A percentile compares a stretch with the other conserved stretches of the same genome.
Conservation (phyloP, 1,140 invertebrate genomes). For the Frieseomelitta varia region DNA sequence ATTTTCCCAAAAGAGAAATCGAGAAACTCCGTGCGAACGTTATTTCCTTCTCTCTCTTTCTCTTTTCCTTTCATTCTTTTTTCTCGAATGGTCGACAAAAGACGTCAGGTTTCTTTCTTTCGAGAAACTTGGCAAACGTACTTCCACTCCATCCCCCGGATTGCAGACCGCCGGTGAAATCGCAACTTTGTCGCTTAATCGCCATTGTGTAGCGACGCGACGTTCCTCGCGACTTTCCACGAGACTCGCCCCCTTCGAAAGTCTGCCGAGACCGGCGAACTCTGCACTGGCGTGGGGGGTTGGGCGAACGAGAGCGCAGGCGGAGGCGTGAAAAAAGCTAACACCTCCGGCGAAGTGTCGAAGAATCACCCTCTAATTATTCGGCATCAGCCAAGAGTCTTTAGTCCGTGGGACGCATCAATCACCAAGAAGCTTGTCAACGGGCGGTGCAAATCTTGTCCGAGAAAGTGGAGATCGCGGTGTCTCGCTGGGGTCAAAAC, state of each 20-base stretch:
- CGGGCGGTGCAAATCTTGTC: conserved; percentile 61
- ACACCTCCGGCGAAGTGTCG: conserved; percentile 72
- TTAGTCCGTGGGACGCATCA: conserved; percentile 70
- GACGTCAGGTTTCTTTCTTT: neutral
- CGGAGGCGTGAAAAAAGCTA: conserved; percentile 61
- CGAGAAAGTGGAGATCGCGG: conserved; percentile 34
- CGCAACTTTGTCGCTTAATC: conserved; percentile 43
- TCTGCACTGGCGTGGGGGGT: too few species aligned
- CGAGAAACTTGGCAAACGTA: neutral
- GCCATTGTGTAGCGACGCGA: conserved; percentile 39
- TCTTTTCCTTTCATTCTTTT: too few species aligned
- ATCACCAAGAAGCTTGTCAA: conserved; percentile 64
- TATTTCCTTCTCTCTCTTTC: too few species aligned
- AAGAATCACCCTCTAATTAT: conserved; percentile 69
- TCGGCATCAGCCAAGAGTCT: conserved; percentile 70
- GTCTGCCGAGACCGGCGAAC: neutral
- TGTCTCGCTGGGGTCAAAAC: conserved; percentile 58
- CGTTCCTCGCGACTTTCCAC: conserved; percentile 12
- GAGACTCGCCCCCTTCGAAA: neutral
- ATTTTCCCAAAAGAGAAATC: neutral
- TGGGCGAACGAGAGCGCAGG: neutral
- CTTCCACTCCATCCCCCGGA: neutral
- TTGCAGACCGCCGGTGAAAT: conserved; percentile 32
- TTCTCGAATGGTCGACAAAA: too few species aligned
- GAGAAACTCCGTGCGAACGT: too few species aligned